Conservation (phyloP, 2,888 invertebrate species). For the Danaus chrysippus region DNA sequence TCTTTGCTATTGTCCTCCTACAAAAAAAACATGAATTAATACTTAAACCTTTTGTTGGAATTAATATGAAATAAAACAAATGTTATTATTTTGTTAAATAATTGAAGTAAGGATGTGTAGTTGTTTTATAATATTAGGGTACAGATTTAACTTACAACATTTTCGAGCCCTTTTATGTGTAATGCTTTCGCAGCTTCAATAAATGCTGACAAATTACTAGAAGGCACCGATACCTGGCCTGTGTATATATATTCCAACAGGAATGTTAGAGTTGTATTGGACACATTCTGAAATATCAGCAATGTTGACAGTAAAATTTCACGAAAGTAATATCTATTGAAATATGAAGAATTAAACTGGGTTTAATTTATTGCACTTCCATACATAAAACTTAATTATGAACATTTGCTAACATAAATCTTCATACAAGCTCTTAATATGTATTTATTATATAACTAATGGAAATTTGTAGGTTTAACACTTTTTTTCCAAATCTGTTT, state of each 20-base stretch:
- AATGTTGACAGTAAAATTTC: too few species aligned
- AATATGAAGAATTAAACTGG: too few species aligned
- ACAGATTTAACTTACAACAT: constrained; percentile 45
- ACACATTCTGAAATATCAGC: constrained; percentile 51
- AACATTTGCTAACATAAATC: too few species aligned
- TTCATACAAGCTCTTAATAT: too few species aligned
- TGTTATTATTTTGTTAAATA: neutral
- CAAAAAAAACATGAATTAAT: neutral
- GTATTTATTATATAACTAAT: too few species aligned
- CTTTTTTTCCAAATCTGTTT: too few species aligned
- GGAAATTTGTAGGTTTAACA: too few species aligned
- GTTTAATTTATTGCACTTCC: too few species aligned
- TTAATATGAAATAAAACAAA: too few species aligned
- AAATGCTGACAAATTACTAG: constrained; percentile 50
- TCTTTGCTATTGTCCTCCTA: constrained; percentile 18
- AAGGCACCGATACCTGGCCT: constrained; percentile 58
- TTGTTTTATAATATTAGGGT: neutral
- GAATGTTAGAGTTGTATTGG: constrained; percentile 53
- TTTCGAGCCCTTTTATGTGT: constrained; percentile 62
- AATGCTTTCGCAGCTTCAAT: constrained; percentile 60
- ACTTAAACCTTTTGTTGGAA: neutral
- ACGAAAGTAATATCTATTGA: too few species aligned
- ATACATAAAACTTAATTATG: too few species aligned
- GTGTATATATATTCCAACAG: constrained; percentile 67
- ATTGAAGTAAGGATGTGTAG: neutral